Evolutionary conservation across 2,797 vertebrate species (phyloP), one percentile per base, ranked within the genome.

Genomic region (Syndactyla subalaris): DNA sequence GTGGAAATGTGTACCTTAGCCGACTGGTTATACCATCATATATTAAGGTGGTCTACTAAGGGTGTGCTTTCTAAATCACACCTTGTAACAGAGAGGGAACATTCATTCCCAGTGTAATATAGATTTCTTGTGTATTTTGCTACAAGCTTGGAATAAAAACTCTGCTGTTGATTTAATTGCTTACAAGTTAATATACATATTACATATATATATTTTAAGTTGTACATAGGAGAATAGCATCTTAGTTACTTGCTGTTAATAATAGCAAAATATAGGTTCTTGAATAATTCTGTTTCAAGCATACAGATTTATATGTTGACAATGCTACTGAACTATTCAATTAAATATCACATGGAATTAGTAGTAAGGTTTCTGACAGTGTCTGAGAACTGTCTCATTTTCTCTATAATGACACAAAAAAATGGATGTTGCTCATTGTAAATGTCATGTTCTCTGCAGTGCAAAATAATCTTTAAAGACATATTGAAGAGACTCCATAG

Each of bases 1-100:
- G 46, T 39, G 34, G 24, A 77, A 76, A 2, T 11, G 4, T 76
- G 18, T 73, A n/a, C 30, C 14, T 55, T 32, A 3, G 3, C 19
- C 21, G 12, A 32, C 32, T 71, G 5, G 3, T 67, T 80, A 52
- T 8, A 62, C 48, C 0, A 0, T 7, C 11, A 1, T 14, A 10
- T 20, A 7, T 51, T 78, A 59, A 74, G 23, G 10, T 30, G 18
- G 27, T 57, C 41, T 59, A 12, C 36, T 49, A n/a, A 80, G 17
- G 24, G 4, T 46, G 1, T 58, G 21, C 22, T 57, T 78, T 89
- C 43, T 43, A 62, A 75, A 68, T 61, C 22, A 23, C 20, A 51
- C 17, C 10, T 68, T 41, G 23, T n/a, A 87, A 70, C 14, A 65
- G 21, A 54, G 49, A 85, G 70, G 10, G 39, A 79, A 29, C 24